Base-by-base conservation (phyloP, 2,113 vertebrate species). In the Rynchops niger region DNA sequence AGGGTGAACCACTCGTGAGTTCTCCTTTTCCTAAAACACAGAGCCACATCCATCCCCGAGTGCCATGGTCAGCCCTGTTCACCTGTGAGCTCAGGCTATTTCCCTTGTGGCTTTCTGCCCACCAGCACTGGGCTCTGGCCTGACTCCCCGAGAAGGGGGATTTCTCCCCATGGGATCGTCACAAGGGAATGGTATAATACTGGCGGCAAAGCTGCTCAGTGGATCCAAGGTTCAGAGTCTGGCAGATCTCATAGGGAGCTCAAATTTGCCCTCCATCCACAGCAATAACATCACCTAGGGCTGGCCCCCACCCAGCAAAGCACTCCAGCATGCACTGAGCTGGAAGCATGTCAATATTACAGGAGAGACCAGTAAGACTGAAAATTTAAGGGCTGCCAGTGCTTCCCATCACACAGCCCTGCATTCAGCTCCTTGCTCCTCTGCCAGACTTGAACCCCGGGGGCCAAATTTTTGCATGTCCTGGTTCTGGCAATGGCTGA, bases 161-260 rank as follows among this genome's bases (percentile, higher is more conserved):
- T 72, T 73, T 82, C 27, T 69, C 22, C n/a, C 59, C 18, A 2
- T n/a, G 50, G 81, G 20, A 11, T 21, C 13, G 0, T 67, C 40
- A 15, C 8, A 6, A 49, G 27, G 12, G 32, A 74, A 49, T 0
- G 3, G 27, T 25, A 55, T 2, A 1, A 42, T 7, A 8, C 6
- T 56, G n/a, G 55, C 3, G 3, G 9, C 53, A 71, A 40, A 95
- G 40, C 58, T 69, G 42, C 43, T 67, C 4, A 0, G 23, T n/a
- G 45, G 40, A 34, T 69, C 53, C 77, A 66, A 63, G 43, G 21
- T 36, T 79, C 56, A 30, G 45, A 61, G 66, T 4, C 15, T 30
- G 62, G 20, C 9, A 73, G 7, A 63, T 59, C 38, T 9, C 49
- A 34, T 1, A 1, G 12, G 15, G 25, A 56, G 16, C 18, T 49